Evolutionary conservation across 2,888 invertebrate species (phyloP).

Genomic region (Hofmannophila pseudospretella): DNA sequence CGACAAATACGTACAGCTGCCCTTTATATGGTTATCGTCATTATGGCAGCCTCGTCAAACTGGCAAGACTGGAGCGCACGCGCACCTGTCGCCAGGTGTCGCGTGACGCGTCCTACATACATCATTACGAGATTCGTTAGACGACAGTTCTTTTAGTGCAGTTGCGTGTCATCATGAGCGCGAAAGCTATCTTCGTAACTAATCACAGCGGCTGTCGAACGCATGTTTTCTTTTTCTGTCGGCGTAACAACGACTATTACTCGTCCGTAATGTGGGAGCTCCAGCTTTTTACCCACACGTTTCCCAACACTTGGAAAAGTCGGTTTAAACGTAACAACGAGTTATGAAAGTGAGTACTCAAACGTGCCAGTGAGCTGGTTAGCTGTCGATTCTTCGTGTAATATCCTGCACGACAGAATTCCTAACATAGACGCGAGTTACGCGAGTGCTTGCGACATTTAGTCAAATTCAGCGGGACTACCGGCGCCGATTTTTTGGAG

Average conservation of each 20-base stretch:
- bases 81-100: constrained; percentile 72
- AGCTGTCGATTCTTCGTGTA: constrained; percentile 48
- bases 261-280: constrained; percentile 64
- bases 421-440: constrained; percentile 34
- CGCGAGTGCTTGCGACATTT: constrained; percentile 34
- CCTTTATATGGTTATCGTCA: constrained; percentile 47
- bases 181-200: constrained; percentile 53
- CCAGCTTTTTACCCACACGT: constrained; percentile 56
- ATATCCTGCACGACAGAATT: constrained; percentile 54
- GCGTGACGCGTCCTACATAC: constrained; percentile 8
- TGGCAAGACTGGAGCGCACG: constrained; percentile 37
- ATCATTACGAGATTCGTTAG: constrained; percentile 19
- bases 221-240: constrained; percentile 48
- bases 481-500: constrained; percentile 27
- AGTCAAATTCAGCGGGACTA: constrained; percentile 13
- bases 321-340: constrained; percentile 63
- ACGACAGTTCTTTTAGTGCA: constrained; percentile 29
- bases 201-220: constrained; percentile 45
- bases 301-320: constrained; percentile 71
- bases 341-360: constrained; percentile 71
- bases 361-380: constrained; percentile 51
- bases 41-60: constrained; percentile 45
- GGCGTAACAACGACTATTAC: constrained; percentile 55
- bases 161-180: constrained; percentile 47
- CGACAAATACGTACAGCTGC: constrained; percentile 66